Base-by-base conservation (phyloP, 2,797 vertebrate species). In the Gallirallus australis region DNA sequence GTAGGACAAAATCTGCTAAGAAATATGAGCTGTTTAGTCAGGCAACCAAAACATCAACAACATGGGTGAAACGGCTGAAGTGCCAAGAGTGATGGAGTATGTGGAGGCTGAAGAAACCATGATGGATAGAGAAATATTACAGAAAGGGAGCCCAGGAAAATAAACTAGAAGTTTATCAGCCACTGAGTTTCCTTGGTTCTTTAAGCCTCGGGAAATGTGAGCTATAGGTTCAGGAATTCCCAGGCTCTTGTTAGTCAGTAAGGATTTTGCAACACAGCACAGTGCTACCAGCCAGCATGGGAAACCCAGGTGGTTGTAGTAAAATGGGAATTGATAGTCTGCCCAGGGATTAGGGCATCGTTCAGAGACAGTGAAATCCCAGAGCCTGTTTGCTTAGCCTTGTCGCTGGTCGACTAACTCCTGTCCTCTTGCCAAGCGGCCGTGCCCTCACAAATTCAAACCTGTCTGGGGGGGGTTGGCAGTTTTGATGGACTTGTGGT, bases 261-360 rank as follows among this genome's bases (percentile, higher is more conserved):
- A 93, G 78, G 65, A 57, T 70, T 87, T 77, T 73, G 53, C 54
- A 92, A 45, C 71, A 50, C 35, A 73, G 39, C n/a, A 5, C 27
- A 73, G 75, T 45, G 18, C 35, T 31, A 31, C 37, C 37, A 28
- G 19, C 47, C 61, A 82, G 60, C 75, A 25, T 12, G n/a, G 80
- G 65, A 89, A 85, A 81, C 60, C 61, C 54, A 53, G 6, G 31
- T 23, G 40, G 61, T 33, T 68, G n/a, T 27, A 70, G 53, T 24
- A 53, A 56, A 86, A n/a, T 85, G 78, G 64, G 85, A 93, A 80
- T 90, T 53, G 88, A 90, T 47, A 78, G 73, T 30, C 79, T 88
- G 79, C 56, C 70, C 19, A 33, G 73, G 85, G 80, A 94, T 84
- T 73, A 73, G 56, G 30, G 80, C 54, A 59, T 53, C 3, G 1